A percentile compares a stretch with the other conserved stretches of the same genome.
These are phyloP conservation scores for Hemaris fuciformis DNA, from an alignment of 2,888 invertebrate species.

Conservation along the genomic window DNA sequence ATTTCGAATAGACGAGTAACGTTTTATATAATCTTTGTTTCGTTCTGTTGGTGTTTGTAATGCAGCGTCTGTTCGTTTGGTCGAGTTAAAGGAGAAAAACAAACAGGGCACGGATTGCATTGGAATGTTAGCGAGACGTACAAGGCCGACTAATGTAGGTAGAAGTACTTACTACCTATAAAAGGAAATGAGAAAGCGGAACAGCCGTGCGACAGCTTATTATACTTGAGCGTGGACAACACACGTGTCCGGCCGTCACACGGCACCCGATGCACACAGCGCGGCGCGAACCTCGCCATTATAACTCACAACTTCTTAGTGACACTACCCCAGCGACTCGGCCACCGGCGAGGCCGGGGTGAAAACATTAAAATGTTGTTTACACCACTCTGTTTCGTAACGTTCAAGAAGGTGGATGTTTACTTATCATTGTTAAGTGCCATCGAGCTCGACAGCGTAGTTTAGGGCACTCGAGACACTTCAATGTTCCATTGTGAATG, in stretches of 20 bases:
- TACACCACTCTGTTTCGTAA: slow-evolving; percentile 42
- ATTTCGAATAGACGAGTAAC: background rate
- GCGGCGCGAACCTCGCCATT: slow-evolving; percentile 23
- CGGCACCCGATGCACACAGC: slow-evolving; percentile 14
- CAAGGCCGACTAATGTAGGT: slow-evolving; percentile 9
- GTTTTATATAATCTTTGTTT: background rate
- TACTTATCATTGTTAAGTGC: slow-evolving; percentile 59
- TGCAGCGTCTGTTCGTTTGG: background rate
- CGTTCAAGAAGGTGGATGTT: slow-evolving; percentile 45
- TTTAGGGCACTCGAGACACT: slow-evolving; percentile 56
- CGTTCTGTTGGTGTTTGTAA: background rate
- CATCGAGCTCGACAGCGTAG: slow-evolving; percentile 56
- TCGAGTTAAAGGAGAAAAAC: background rate
- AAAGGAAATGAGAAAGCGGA: slow-evolving; percentile 49
- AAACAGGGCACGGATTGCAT: background rate
- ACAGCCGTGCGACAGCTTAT: slow-evolving; percentile 19
- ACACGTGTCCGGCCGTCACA: slow-evolving; percentile 23
- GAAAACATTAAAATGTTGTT: slow-evolving; percentile 41
- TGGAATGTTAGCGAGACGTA: slow-evolving; percentile 1
- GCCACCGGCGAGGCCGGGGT: slow-evolving; percentile 19
- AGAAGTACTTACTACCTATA: slow-evolving; percentile 18
- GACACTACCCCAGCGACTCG: slow-evolving; percentile 17
- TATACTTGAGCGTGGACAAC: slow-evolving; percentile 18
- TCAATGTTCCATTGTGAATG: slow-evolving; percentile 56
- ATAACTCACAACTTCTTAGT: slow-evolving; percentile 22